A percentile compares a stretch with the other conserved stretches of the same genome.
Conservation (phyloP, 2,797 vertebrate genomes). For the Anguilla marmorata region DNA sequence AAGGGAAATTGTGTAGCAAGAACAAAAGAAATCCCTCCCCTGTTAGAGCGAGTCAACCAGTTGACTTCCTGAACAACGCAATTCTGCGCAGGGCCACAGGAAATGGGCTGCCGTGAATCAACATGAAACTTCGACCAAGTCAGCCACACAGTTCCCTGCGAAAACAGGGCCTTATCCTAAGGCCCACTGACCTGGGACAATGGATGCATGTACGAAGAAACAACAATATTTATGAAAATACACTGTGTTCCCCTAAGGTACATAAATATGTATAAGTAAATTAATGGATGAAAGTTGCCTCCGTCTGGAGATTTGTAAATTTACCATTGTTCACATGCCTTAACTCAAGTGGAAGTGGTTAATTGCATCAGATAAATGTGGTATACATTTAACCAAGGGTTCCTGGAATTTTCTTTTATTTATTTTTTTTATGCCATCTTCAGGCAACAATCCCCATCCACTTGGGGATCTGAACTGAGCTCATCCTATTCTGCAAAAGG, state of each 20-base stretch:
- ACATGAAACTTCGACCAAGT: neutral
- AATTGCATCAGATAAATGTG: neutral
- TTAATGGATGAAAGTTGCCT: neutral
- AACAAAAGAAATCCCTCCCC: neutral
- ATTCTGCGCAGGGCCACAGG: slow-evolving; percentile 16
- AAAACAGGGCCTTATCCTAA: neutral
- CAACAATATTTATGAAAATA: neutral
- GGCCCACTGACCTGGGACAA: slow-evolving; percentile 4
- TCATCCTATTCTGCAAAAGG: neutral
- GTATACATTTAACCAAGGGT: neutral
- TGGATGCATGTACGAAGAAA: neutral
- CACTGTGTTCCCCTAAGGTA: neutral
- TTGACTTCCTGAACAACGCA: slow-evolving; percentile 26
- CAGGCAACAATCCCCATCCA: neutral
- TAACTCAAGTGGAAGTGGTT: neutral
- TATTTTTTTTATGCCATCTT: neutral
- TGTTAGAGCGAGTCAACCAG: slow-evolving; percentile 12
- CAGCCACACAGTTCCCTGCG: neutral
- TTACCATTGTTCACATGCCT: neutral
- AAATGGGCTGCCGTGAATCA: slow-evolving; percentile 18
- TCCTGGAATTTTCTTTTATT: neutral
- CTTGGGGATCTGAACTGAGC: neutral
- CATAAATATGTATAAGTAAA: neutral
- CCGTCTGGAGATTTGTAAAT: neutral
- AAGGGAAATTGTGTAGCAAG: neutral